phyloP scores from a whole-genome alignment of 2,888 invertebrate species.

The Acanthoscelides obtectus region DNA sequence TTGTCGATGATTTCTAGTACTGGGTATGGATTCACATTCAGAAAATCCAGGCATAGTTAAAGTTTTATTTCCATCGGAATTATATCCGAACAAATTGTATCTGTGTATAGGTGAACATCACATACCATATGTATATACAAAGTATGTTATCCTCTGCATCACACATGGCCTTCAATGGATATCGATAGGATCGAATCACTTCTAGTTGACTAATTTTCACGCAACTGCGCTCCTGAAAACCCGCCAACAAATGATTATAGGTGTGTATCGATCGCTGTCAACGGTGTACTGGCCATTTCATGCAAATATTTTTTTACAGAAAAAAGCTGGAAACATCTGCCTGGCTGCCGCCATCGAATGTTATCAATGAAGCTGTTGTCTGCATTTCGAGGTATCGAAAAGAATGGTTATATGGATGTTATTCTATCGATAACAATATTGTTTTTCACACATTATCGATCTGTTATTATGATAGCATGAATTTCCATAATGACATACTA shows the following conservation, averaged over 20 bases:
- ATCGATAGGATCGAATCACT: conserved; percentile 20
- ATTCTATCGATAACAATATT: no score
- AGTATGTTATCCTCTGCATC: neutral
- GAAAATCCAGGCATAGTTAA: no score
- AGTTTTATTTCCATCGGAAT: neutral
- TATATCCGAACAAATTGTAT: neutral
- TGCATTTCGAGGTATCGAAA: neutral
- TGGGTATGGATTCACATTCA: no score
- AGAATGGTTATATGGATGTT: neutral
- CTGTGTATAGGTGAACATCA: neutral
- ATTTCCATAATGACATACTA: no score
- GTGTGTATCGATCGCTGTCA: conserved; percentile 18
- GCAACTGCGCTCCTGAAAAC: conserved; percentile 25
- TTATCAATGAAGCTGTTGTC: neutral
- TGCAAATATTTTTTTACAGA: conserved; percentile 15
- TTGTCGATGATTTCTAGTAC: no score
- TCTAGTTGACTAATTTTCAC: conserved; percentile 29
- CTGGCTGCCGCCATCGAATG: neutral
- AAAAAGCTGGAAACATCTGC: conserved; percentile 20
- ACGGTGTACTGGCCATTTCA: conserved; percentile 17
- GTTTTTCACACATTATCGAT: no score
- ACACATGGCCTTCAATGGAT: conserved; percentile 6
- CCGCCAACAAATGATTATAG: conserved; percentile 25
- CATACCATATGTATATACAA: neutral
- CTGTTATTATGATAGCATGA: no score